Evolutionary conservation across 2,888 invertebrate genomes (phyloP).

Genomic region (Drosophila vallismaia): DNA sequence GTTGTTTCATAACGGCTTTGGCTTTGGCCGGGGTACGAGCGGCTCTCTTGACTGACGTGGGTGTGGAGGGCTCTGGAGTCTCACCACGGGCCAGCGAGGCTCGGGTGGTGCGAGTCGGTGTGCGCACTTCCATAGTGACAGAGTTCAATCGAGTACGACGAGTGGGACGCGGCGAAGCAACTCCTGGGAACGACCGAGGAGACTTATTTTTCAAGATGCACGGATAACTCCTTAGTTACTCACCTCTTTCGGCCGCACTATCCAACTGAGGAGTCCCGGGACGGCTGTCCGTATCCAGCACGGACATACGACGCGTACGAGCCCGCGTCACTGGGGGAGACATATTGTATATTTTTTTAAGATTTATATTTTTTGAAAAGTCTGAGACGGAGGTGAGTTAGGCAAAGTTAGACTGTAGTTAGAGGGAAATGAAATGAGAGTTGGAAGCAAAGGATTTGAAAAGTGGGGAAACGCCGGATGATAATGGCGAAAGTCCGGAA

Average conservation of each 20-base stretch:
- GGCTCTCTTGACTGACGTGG: constrained; percentile 47
- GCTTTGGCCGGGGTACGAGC: constrained; percentile 41
- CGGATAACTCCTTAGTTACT: constrained; percentile 5
- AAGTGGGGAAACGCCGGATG: neutral
- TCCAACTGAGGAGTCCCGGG: constrained; percentile 56
- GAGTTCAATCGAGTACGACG: constrained; percentile 69
- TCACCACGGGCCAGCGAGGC: constrained; percentile 49
- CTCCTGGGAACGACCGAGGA: neutral
- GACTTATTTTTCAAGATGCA: neutral
- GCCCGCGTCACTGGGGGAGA: constrained; percentile 55
- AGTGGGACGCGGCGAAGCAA: constrained; percentile 58
- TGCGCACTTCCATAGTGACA: constrained; percentile 53
- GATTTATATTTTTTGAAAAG: neutral
- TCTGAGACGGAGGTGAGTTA: neutral
- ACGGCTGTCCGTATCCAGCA: constrained; percentile 52
- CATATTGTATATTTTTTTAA: neutral
- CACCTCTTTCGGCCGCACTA: constrained; percentile 48
- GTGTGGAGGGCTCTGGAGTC: constrained; percentile 53
- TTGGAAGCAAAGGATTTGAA: neutral
- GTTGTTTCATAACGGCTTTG: constrained; percentile 45
- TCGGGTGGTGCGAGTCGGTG: constrained; percentile 65
- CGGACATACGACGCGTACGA: constrained; percentile 55
- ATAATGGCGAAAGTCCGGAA: neutral
- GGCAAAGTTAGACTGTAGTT: too few relatives aligned
- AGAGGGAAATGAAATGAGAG: neutral